Percentiles rank a stretch among this genome's conserved stretches.
phyloP scores from a whole-genome alignment of 2,888 invertebrate genomes.

The Diplazon laetatorius region DNA sequence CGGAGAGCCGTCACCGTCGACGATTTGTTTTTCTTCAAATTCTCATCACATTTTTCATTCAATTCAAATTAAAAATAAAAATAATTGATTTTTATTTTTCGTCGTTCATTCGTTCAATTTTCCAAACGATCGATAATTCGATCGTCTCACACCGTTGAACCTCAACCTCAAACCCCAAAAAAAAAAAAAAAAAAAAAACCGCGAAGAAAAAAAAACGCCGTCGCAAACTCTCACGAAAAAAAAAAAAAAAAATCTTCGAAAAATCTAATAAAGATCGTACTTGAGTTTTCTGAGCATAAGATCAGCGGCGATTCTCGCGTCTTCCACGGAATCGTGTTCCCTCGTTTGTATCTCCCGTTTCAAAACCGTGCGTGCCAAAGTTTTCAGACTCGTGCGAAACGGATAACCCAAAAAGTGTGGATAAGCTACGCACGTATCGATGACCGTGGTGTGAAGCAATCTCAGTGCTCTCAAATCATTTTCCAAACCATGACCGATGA shows the following conservation, averaged over 20 bases:
- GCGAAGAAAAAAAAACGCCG: no score
- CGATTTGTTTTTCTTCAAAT: constrained; percentile 26
- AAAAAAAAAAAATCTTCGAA: no score
- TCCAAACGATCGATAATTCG: no score
- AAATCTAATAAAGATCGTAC: constrained; percentile 61
- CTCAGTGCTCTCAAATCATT: constrained; percentile 95
- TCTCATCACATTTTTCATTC: constrained; percentile 12
- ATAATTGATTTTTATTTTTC: background rate
- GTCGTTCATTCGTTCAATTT: no score
- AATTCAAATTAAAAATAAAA: background rate
- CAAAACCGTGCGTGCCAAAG: constrained; percentile 88
- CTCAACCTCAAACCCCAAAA: no score
- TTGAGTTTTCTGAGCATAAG: constrained; percentile 86
- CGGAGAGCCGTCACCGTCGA: constrained; percentile 45
- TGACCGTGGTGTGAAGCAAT: constrained; percentile 91
- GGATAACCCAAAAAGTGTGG: constrained; percentile 94
- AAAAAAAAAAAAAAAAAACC: no score
- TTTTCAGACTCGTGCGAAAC: constrained; percentile 91
- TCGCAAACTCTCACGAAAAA: no score
- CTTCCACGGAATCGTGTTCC: constrained; percentile 95
- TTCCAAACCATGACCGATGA: constrained; percentile 97
- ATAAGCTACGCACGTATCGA: constrained; percentile 95
- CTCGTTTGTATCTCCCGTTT: constrained; percentile 91
- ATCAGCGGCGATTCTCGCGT: constrained; percentile 95
- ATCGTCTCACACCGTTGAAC: no score